These are phyloP conservation scores for Sepiola atlantica DNA, from an alignment of 2,888 invertebrate genomes.

Conservation along the genomic window DNA sequence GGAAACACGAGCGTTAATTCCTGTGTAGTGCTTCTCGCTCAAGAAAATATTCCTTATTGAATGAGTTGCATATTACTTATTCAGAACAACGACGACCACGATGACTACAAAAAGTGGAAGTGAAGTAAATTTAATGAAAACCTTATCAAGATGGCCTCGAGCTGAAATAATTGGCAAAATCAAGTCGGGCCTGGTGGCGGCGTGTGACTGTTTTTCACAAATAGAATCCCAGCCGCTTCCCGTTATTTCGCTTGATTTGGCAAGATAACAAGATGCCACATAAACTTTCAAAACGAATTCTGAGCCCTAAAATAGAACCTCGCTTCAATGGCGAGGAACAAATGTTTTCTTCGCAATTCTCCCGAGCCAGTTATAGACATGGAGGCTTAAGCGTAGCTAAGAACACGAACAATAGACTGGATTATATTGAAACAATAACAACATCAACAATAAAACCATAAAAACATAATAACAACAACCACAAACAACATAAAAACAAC, in stretches of 20 bases:
- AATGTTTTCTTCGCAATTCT: background rate
- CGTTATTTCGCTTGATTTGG: background rate
- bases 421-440: background rate
- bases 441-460: no score
- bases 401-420: background rate
- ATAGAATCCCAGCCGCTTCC: background rate
- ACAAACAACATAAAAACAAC: no score
- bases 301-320: no score
- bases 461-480: no score
- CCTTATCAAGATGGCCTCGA: background rate
- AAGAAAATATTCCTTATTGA: background rate
- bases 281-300: constrained; percentile 32
- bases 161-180: constrained; percentile 6
- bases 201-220: constrained; percentile 10
- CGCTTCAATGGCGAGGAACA: background rate
- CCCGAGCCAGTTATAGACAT: background rate
- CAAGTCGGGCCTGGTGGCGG: background rate
- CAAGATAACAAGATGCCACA: background rate
- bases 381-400: background rate
- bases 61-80: background rate
- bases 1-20: background rate
- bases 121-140: background rate
- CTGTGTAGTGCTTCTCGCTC: background rate
- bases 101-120: background rate
- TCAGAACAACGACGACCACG: background rate